These are phyloP conservation scores for Ochlodes sylvanus DNA, from an alignment of 2,888 invertebrate species.

Conservation along the genomic window DNA sequence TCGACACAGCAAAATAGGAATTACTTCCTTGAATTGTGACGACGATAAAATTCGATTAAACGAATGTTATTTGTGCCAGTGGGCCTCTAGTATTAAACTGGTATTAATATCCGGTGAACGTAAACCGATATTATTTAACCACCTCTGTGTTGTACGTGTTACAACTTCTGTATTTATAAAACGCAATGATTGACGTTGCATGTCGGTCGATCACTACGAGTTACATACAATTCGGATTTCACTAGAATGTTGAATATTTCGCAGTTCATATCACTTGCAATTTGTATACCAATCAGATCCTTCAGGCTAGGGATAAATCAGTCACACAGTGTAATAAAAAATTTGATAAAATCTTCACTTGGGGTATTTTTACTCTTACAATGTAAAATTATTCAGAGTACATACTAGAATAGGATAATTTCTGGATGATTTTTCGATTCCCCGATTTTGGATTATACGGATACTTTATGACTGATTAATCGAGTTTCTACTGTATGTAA, in stretches of 20 bases:
- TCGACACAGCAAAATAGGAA: constrained; percentile 33
- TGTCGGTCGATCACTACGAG: neutral
- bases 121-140: constrained; percentile 33
- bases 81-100: constrained; percentile 29
- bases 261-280: no score
- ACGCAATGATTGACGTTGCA: constrained; percentile 8
- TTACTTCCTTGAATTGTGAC: constrained; percentile 33
- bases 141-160: constrained; percentile 2
- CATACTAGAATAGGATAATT: no score
- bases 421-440: no score
- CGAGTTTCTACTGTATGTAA: no score
- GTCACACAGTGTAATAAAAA: no score
- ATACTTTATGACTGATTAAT: no score
- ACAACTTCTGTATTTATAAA: constrained; percentile 5
- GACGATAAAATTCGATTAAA: constrained; percentile 30
- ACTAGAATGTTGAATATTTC: neutral
- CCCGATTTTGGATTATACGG: no score
- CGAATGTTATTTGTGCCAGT: constrained; percentile 33
- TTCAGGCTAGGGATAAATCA: no score
- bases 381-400: no score
- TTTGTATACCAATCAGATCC: no score
- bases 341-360: no score
- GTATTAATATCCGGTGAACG: constrained; percentile 38
- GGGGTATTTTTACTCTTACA: no score
- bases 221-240: constrained; percentile 8